These are phyloP conservation scores for Diceros bicornis DNA, from an alignment of 2,797 vertebrate genomes.

Conservation along the genomic window DNA sequence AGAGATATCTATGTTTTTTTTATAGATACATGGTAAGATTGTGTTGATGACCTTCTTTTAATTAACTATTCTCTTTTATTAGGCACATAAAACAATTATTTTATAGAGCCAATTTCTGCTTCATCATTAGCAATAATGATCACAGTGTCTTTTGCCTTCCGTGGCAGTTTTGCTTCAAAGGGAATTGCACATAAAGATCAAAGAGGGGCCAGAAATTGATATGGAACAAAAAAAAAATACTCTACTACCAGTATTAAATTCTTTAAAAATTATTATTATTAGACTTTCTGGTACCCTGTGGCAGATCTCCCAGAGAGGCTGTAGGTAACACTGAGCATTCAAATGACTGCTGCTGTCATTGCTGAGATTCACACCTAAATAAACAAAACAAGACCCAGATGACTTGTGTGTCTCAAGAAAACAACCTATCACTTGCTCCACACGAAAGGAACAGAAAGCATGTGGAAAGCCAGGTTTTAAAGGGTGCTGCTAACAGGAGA, in stretches of 20 bases:
- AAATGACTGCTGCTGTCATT: background rate
- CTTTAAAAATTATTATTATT: constrained; percentile 48
- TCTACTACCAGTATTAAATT: constrained; percentile 19
- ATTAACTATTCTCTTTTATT: constrained; percentile 67
- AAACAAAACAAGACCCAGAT: constrained; percentile 52
- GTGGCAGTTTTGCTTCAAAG: constrained; percentile 76
- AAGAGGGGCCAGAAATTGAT: constrained; percentile 71
- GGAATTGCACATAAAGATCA: constrained; percentile 69
- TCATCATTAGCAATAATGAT: constrained; percentile 72
- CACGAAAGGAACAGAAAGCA: background rate
- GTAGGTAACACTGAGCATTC: background rate
- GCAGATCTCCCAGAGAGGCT: background rate
- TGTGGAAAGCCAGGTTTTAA: constrained; percentile 34
- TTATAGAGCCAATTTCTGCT: constrained; percentile 62
- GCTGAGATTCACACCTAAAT: constrained; percentile 16
- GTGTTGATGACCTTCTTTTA: constrained; percentile 50
- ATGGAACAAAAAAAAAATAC: constrained; percentile 9
- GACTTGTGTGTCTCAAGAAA: constrained; percentile 14
- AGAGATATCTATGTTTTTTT: constrained; percentile 21
- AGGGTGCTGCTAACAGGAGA: constrained; percentile 28
- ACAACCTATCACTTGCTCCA: constrained; percentile 10
- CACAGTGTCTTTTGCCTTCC: constrained; percentile 38
- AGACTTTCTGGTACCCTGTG: constrained; percentile 5
- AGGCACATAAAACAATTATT: constrained; percentile 71
- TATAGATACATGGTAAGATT: background rate